Base-by-base conservation (phyloP, 30 jellyfish, hydroid and myxozoan genomes). In the Mastigias papua region DNA sequence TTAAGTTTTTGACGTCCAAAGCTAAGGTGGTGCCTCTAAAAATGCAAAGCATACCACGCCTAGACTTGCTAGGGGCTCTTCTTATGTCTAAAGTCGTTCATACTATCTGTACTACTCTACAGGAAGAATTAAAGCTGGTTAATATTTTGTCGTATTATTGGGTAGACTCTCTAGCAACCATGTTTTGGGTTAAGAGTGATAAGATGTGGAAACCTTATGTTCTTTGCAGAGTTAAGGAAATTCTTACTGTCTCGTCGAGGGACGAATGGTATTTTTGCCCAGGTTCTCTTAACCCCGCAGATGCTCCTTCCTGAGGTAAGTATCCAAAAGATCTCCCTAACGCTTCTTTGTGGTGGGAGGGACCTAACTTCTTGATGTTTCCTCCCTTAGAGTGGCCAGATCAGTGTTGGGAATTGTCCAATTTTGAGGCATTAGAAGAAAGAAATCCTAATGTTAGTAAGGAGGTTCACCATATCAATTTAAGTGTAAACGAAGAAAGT, bases 341-440 rank as follows among this genome's bases (percentile, higher is more conserved):
- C n/a, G n/a, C n/a, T 27, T 17, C 76, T 48, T 48, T 78, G 81
- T 58, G 29, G 89, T 17, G 80, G 81, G 61, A 78, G 89, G 89
- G 80, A 16, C 77, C 89, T 19, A 31, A 28, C 63, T 51, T 78
- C 34, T 33, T 78, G 26, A 54, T n/a, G 6, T 48, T 50, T 23
- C 37, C 42, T 28, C 58, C 58, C 60, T 23, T 23, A 27, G 35
- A 78, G 22, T 78, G 81, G 89, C 77, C 89, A 17, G 66, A 17
- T 29, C 66, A 48, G 13, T 78, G 79, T 22, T 30, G 66, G 67
- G 63, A n/a, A n/a, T n/a, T n/a, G n/a, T n/a, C n/a, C n/a, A n/a
- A n/a, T n/a, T n/a, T n/a, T n/a, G n/a, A n/a, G n/a, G n/a, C n/a
- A n/a, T n/a, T n/a, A n/a, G n/a, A n/a, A n/a, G n/a, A n/a, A n/a